Evolutionary conservation across 1,140 invertebrate genomes (phyloP).

Genomic region (Himalopsyche phryganea): DNA sequence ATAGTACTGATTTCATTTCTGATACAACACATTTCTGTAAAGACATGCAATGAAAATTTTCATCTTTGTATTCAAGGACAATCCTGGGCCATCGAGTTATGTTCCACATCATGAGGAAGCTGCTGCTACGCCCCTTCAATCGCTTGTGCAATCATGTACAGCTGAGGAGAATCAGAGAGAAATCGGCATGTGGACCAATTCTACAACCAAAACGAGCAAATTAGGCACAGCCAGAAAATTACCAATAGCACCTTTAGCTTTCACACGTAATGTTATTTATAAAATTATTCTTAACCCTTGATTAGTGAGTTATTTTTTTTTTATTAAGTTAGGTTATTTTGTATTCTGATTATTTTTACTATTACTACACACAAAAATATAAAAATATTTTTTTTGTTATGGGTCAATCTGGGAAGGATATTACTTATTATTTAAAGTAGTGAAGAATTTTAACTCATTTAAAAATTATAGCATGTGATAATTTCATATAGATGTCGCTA

Average conservation of each 20-base stretch:
- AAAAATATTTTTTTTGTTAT: too few species aligned
- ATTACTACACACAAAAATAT: too few species aligned
- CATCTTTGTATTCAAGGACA: constrained; percentile 26
- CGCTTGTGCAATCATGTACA: constrained; percentile 43
- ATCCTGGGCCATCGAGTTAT: constrained; percentile 18
- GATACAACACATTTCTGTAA: too few species aligned
- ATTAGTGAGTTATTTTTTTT: background rate
- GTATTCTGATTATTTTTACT: constrained; percentile 24
- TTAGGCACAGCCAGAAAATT: constrained; percentile 14
- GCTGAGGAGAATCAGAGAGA: constrained; percentile 50
- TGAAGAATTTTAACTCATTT: too few species aligned
- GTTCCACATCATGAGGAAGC: constrained; percentile 22
- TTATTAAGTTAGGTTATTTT: too few species aligned
- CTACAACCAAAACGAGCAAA: constrained; percentile 48
- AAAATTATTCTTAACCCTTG: background rate
- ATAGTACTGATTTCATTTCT: too few species aligned
- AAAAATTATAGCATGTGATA: too few species aligned
- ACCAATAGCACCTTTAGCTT: constrained; percentile 41
- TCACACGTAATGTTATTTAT: constrained; percentile 42
- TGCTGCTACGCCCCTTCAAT: constrained; percentile 42
- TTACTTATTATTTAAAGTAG: too few species aligned
- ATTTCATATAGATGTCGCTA: too few species aligned
- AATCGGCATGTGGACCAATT: constrained; percentile 51
- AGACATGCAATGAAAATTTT: too few species aligned
- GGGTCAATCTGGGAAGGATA: too few species aligned